phyloP scores from a whole-genome alignment of 2,113 vertebrate species.

The Capricornis sumatraensis region DNA sequence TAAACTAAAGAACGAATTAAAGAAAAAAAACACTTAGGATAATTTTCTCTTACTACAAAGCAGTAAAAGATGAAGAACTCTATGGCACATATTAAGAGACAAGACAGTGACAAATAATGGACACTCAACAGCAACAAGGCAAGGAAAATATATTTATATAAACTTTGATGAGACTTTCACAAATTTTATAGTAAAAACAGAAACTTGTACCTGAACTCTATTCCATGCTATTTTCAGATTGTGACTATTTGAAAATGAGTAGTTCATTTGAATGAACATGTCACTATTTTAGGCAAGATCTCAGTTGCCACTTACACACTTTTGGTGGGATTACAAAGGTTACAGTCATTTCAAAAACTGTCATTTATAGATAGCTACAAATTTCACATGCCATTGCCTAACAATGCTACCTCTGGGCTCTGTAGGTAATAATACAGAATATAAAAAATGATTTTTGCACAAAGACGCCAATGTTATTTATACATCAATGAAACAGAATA shows the following conservation, averaged over 20 bases:
- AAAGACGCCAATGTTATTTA: background rate
- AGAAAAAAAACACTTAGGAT: background rate
- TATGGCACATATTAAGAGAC: background rate
- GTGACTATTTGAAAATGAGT: background rate
- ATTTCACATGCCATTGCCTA: background rate
- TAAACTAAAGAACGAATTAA: background rate
- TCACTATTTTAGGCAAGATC: background rate
- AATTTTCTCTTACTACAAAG: background rate
- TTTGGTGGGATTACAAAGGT: background rate
- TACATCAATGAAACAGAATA: background rate
- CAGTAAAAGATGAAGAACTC: background rate
- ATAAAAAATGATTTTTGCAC: background rate
- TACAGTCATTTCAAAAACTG: background rate
- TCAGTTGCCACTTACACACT: background rate
- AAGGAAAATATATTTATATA: background rate
- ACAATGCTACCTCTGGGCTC: background rate
- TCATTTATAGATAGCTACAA: background rate
- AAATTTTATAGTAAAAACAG: background rate
- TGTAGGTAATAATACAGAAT: background rate
- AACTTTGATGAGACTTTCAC: background rate
- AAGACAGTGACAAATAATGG: background rate
- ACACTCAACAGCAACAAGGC: background rate
- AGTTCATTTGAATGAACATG: background rate
- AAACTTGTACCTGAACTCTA: background rate
- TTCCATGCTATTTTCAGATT: background rate